Base-by-base conservation (phyloP, 2,113 vertebrate species). In the Syrmaticus mikado region DNA sequence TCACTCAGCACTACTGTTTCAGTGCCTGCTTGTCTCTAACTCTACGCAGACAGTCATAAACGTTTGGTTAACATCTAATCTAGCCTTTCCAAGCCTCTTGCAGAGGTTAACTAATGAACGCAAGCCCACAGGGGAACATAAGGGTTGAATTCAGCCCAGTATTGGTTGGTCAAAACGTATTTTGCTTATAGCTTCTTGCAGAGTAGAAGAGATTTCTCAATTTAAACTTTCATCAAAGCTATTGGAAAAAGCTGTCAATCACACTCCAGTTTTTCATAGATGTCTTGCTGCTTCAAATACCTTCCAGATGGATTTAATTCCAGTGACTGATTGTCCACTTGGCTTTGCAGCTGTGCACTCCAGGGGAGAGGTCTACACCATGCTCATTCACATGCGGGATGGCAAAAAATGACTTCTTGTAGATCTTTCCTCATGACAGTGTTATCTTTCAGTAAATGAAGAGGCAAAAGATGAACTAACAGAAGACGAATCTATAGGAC, bases 251-350 rank as follows among this genome's bases (percentile, higher is more conserved):
- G 70, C 80, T 90, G 90, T 87, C 96, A 92, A 22, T 92, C 78
- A 87, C 45, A 62, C 36, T 79, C 7, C 21, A 38, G 48, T 65
- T 16, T 94, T 85, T 87, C 66, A 22, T n/a, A 82, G 90, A 61
- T n/a, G 48, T 68, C 57, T 84, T 75, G 61, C 71, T 91, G 95
- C 76, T 95, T 96, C 87, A 96, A 93, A 96, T 97, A 93, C 88
- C 83, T 97, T 97, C 97, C 96, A 98, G 97, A 95, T 88, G 95
- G 93, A 67, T 97, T 97, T 91, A 84, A 95, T 96, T 97, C 89
- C 70, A 81, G 77, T 84, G 93, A 92, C 5, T 82, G 94, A 96
- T 92, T 76, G 93, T 82, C 89, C 95, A 70, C 90, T 96, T 2
- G 5, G 87, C 83, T 95, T 58, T 87, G 91, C 67, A 93, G 93